These are phyloP conservation scores for Lacanobia oleracea DNA, from an alignment of 2,888 invertebrate species.

Conservation along the genomic window DNA sequence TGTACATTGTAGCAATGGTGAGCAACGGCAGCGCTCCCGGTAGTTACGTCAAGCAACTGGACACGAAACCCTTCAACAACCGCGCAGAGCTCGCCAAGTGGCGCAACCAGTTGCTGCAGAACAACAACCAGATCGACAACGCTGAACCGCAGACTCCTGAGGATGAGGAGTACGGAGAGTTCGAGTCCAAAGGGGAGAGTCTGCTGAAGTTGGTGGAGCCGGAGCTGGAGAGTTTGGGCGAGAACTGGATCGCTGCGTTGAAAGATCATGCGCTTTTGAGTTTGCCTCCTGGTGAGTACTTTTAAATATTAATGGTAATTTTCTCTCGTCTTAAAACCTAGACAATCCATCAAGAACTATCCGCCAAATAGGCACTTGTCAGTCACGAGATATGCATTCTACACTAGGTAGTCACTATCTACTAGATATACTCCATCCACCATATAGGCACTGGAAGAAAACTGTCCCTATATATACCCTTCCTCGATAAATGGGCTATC, in stretches of 20 bases:
- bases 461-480: too few relatives aligned
- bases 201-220: constrained; percentile 98
- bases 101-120: constrained; percentile 81
- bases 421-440: too few relatives aligned
- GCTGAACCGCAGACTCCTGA: constrained; percentile 72
- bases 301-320: too few relatives aligned
- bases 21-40: constrained; percentile 93
- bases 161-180: constrained; percentile 93
- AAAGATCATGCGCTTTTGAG: constrained; percentile 98
- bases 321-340: too few relatives aligned
- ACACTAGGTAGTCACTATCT: too few relatives aligned
- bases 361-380: too few relatives aligned
- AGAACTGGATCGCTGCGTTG: constrained; percentile 98
- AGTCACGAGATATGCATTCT: too few relatives aligned
- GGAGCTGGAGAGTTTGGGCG: constrained; percentile 97
- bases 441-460: too few relatives aligned
- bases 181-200: constrained; percentile 95
- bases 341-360: too few relatives aligned
- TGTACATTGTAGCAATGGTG: constrained; percentile 98
- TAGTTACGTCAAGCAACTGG: constrained; percentile 89
- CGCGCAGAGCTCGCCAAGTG: constrained; percentile 83
- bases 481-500: too few relatives aligned
- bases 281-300: constrained; percentile 93
- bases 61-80: constrained; percentile 85
- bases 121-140: constrained; percentile 82